phyloP scores from a whole-genome alignment of 2,888 invertebrate genomes.

The Furcula furcula region DNA sequence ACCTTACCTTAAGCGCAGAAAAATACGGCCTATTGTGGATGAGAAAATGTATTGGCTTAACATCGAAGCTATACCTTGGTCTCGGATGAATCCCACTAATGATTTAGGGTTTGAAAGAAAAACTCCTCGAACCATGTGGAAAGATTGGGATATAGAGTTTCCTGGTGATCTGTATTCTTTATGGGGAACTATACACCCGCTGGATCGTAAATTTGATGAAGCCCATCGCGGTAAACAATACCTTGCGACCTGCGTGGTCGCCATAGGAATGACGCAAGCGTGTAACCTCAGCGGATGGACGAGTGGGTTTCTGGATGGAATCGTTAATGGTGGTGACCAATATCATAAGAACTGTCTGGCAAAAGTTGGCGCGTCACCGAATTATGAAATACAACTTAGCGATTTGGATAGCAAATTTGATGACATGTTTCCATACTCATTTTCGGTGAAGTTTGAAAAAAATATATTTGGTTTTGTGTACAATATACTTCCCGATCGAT shows the following conservation, averaged over 20 bases:
- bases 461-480: constrained; percentile 84
- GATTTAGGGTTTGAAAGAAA: constrained; percentile 60
- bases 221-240: constrained; percentile 84
- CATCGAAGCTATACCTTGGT: constrained; percentile 66
- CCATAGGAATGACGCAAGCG: constrained; percentile 80
- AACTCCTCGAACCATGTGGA: constrained; percentile 76
- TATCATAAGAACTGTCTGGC: constrained; percentile 78
- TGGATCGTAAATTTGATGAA: constrained; percentile 77
- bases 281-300: constrained; percentile 85
- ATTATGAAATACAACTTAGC: constrained; percentile 81
- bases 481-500: constrained; percentile 74
- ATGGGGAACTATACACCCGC: constrained; percentile 85
- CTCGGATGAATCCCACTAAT: constrained; percentile 56
- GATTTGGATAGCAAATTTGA: constrained; percentile 79
- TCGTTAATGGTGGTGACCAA: constrained; percentile 81
- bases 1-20: constrained; percentile 55
- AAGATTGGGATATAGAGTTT: constrained; percentile 86
- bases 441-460: constrained; percentile 79
- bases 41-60: constrained; percentile 77
- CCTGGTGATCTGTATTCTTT: constrained; percentile 85
- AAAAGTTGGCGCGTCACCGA: constrained; percentile 60
- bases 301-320: constrained; percentile 82
- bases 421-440: constrained; percentile 80
- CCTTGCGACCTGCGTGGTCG: constrained; percentile 82
- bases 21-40: constrained; percentile 54